A percentile compares a stretch with the other conserved stretches of the same genome.
phyloP scores from a whole-genome alignment of 92 coral and sea anemone genomes.

The Phenganax marumi region DNA sequence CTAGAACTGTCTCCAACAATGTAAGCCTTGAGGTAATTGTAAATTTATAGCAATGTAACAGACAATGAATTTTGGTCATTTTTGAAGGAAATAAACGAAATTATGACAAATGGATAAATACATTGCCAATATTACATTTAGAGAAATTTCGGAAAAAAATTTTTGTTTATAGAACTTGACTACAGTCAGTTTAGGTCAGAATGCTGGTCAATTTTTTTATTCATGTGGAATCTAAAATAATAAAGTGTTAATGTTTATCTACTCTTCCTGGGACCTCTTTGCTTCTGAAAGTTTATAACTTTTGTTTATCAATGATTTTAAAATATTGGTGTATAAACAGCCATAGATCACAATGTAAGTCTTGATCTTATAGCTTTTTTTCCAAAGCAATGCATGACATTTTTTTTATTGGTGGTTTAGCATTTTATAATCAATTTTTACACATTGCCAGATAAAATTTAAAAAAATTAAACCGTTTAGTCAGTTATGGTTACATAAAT shows the following conservation, averaged over 20 bases:
- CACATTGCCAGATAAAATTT: not conserved
- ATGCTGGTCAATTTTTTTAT: slow-evolving; percentile 22
- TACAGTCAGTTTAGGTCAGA: slow-evolving; percentile 31
- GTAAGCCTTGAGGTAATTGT: slow-evolving; percentile 26
- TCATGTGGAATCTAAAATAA: not conserved
- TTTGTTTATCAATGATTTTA: not conserved
- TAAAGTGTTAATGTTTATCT: not conserved
- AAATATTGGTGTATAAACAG: slow-evolving; percentile 9
- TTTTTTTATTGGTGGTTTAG: not conserved
- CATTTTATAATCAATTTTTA: not conserved
- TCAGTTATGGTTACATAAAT: slow-evolving; percentile 1
- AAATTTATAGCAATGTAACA: slow-evolving; percentile 14
- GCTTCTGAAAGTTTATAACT: not conserved
- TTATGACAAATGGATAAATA: no score
- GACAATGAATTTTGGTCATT: no score
- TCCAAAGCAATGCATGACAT: not conserved
- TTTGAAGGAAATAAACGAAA: no score
- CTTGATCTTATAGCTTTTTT: not conserved
- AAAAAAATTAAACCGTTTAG: not conserved
- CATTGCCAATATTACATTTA: no score
- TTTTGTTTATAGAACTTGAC: not conserved
- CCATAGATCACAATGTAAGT: slow-evolving; percentile 12
- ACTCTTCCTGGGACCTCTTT: not conserved
- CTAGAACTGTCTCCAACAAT: not conserved
- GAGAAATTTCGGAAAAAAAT: not conserved